Percentiles rank a stretch among this genome's conserved stretches.
Conservation (phyloP, 2,797 vertebrate genomes). For the Odontamblyopus lacepedii region DNA sequence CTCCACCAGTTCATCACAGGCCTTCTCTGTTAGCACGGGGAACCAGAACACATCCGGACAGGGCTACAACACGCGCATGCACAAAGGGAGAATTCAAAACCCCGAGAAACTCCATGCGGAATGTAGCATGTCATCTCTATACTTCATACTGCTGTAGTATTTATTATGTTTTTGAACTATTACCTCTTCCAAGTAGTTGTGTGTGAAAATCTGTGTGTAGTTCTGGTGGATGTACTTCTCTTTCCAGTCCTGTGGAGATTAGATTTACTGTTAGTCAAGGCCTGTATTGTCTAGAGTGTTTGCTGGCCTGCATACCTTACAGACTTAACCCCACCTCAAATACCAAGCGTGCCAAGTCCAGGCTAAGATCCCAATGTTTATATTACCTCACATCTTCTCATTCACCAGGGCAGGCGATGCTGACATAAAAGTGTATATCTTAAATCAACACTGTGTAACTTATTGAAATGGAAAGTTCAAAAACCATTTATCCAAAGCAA, state of each 20-base stretch:
- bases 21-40: slow-evolving; percentile 89
- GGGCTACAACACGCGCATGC: slow-evolving; percentile 77
- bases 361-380: slow-evolving; percentile 21
- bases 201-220: slow-evolving; percentile 93
- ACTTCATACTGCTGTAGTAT: background rate
- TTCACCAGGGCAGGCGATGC: background rate
- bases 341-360: slow-evolving; percentile 18
- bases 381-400: slow-evolving; percentile 41
- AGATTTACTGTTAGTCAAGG: slow-evolving; percentile 40
- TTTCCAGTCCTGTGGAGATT: slow-evolving; percentile 88
- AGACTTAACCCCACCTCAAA: slow-evolving; percentile 42
- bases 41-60: slow-evolving; percentile 99
- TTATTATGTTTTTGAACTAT: slow-evolving; percentile 14
- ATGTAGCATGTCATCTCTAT: slow-evolving; percentile 20
- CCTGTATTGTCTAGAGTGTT: slow-evolving; percentile 25
- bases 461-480: background rate
- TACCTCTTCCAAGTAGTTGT: slow-evolving; percentile 92
- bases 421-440: background rate
- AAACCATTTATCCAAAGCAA: background rate
- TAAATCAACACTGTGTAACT: background rate
- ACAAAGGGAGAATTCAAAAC: slow-evolving; percentile 31
- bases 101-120: slow-evolving; percentile 24
- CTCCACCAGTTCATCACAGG: slow-evolving; percentile 92
- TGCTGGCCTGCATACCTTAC: slow-evolving; percentile 54
- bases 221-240: slow-evolving; percentile 94